A percentile compares a stretch with the other conserved stretches of the same genome.
Conservation (phyloP, 2,888 invertebrate genomes). For the Tenthredo notha region DNA sequence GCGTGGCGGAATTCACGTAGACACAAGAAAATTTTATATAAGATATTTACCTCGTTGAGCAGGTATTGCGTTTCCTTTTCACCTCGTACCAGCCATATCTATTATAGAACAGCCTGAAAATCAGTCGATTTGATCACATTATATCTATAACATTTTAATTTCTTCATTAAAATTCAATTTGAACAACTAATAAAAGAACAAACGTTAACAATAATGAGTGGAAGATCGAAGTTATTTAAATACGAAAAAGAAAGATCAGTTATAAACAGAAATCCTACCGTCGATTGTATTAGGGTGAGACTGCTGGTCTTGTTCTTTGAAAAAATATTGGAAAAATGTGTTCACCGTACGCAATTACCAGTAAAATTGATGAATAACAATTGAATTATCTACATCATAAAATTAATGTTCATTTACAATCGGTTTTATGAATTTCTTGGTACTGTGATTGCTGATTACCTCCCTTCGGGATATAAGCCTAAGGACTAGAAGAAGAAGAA, state of each 20-base stretch:
- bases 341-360: neutral
- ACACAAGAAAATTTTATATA: conserved; percentile 44
- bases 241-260: neutral
- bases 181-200: neutral
- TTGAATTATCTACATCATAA: neutral
- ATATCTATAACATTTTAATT: neutral
- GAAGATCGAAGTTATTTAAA: neutral
- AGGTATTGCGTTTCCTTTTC: neutral
- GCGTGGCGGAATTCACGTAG: conserved; percentile 48
- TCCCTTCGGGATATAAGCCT: neutral
- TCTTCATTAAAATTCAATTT: neutral
- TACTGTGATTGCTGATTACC: neutral
- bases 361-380: conserved; percentile 4
- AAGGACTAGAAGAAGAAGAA: neutral
- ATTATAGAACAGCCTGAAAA: neutral
- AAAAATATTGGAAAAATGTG: neutral
- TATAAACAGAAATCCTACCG: neutral
- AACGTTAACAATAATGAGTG: neutral
- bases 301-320: neutral
- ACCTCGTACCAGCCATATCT: conserved; percentile 5
- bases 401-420: neutral
- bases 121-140: neutral
- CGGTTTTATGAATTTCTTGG: neutral
- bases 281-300: neutral
- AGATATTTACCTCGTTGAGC: conserved; percentile 26